These are phyloP conservation scores for Enhydra lutris DNA, from an alignment of 2,113 vertebrate genomes.

Conservation along the genomic window DNA sequence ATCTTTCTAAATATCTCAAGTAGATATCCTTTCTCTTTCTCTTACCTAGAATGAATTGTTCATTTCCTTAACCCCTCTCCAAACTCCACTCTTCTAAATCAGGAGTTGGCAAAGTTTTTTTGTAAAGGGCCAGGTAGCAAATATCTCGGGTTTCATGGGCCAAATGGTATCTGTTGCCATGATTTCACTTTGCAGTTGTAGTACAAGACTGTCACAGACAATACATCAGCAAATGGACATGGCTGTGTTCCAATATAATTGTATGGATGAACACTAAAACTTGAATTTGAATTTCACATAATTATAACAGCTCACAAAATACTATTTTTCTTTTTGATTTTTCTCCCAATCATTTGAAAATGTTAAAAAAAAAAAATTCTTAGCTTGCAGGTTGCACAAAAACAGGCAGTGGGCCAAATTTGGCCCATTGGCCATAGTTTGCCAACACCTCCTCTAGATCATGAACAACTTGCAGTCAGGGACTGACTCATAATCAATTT, in stretches of 20 bases:
- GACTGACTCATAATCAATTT: background rate
- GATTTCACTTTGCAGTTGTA: background rate
- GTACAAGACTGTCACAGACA: background rate
- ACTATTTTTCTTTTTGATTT: background rate
- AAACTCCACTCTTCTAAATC: background rate
- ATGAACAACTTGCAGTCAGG: background rate
- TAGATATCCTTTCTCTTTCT: background rate
- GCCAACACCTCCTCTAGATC: background rate
- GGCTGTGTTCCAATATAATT: background rate
- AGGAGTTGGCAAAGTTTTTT: background rate
- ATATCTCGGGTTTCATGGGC: background rate
- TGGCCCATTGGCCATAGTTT: background rate
- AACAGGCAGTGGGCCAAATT: background rate
- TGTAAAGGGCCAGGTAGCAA: background rate
- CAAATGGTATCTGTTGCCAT: background rate
- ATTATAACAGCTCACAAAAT: background rate
- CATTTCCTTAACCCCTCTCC: background rate
- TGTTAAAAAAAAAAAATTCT: background rate
- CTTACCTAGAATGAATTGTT: background rate
- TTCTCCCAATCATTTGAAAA: background rate
- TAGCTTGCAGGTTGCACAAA: background rate
- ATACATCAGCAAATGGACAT: background rate
- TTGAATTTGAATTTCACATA: conserved; percentile 11
- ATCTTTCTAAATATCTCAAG: background rate
- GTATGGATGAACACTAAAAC: background rate